Conservation (phyloP, 1,140 invertebrate genomes). For the Papilio machaon region DNA sequence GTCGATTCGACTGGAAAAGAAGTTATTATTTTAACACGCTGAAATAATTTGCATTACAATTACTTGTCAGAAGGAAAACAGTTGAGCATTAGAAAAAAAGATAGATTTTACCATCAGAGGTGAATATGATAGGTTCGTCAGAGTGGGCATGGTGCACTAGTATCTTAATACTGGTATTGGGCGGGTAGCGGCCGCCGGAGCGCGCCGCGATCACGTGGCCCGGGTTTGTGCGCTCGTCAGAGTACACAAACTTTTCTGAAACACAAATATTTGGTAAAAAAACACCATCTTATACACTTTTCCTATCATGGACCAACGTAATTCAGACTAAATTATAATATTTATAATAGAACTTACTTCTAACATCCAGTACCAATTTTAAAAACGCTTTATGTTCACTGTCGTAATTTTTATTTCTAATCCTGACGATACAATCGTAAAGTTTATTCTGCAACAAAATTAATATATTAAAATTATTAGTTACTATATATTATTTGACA, state of each 20-base stretch:
- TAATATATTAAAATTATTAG: constrained; percentile 7
- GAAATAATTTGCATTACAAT: too few species aligned
- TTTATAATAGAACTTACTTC: constrained; percentile 82
- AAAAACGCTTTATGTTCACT: constrained; percentile 90
- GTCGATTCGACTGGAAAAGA: constrained; percentile 88
- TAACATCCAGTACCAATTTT: constrained; percentile 88
- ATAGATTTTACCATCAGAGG: constrained; percentile 94
- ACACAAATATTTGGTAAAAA: constrained; percentile 45
- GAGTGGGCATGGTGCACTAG: constrained; percentile 87
- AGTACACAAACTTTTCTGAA: constrained; percentile 86
- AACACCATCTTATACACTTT: constrained; percentile 7
- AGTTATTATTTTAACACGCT: not conserved
- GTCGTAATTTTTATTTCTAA: constrained; percentile 86
- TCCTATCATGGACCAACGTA: not conserved
- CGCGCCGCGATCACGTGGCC: constrained; percentile 92
- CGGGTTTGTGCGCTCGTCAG: constrained; percentile 88
- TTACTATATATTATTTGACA: not conserved
- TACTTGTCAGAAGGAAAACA: too few species aligned
- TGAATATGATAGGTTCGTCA: constrained; percentile 89
- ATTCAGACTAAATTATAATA: not conserved
- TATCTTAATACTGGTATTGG: constrained; percentile 92
- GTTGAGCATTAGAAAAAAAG: too few species aligned
- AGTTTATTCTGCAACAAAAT: constrained; percentile 81
- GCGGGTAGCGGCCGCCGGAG: constrained; percentile 88
- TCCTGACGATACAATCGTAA: constrained; percentile 87